Conservation (phyloP, 2,113 vertebrate genomes). For the Genyomyrus donnyi region DNA sequence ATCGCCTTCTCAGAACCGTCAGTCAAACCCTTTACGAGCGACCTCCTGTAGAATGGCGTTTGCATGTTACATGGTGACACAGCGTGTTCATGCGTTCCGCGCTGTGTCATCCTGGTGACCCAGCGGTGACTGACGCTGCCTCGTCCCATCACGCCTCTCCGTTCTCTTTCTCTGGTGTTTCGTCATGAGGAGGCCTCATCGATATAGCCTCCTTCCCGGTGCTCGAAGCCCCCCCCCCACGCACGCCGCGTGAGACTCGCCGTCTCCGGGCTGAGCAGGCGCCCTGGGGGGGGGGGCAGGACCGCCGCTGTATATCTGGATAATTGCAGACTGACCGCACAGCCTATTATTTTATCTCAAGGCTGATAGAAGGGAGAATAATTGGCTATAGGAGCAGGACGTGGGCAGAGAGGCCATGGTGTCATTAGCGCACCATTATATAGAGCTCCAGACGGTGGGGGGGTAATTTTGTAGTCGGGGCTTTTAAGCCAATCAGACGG, state of each 20-base stretch:
- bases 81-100: background rate
- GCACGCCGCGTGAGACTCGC: background rate
- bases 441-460: background rate
- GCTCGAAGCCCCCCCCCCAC: background rate
- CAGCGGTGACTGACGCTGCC: background rate
- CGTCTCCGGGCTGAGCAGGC: background rate
- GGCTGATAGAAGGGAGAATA: background rate
- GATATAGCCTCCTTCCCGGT: background rate
- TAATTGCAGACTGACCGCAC: constrained; percentile 8
- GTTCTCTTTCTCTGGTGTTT: background rate
- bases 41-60: background rate
- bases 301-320: background rate
- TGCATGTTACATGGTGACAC: background rate
- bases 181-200: background rate
- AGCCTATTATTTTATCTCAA: constrained; percentile 7
- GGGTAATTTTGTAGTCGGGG: constrained; percentile 4
- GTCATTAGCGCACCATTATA: background rate
- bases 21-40: background rate
- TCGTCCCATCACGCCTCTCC: background rate
- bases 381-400: constrained; percentile 12
- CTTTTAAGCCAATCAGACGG: background rate
- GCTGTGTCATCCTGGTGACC: background rate
- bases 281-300: background rate
- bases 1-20: background rate
- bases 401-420: background rate